Evolutionary conservation across 2,888 invertebrate species (phyloP).

Genomic region (Drosophila algonquin): DNA sequence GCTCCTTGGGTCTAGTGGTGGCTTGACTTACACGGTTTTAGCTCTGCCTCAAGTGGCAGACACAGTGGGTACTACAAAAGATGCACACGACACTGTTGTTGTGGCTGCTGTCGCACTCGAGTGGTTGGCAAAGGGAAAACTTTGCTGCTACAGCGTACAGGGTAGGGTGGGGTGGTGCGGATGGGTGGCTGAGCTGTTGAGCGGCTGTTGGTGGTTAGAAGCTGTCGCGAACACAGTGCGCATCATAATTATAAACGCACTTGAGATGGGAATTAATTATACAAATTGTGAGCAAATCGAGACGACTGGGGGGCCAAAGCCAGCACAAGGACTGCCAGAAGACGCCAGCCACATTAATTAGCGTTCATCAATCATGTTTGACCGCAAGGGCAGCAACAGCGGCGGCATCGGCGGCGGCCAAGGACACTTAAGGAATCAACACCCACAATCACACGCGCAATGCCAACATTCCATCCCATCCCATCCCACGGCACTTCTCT

Average conservation of each 20-base stretch:
- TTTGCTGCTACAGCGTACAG: not conserved
- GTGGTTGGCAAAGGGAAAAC: not conserved
- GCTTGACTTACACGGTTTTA: not conserved
- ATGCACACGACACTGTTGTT: not conserved
- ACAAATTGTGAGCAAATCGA: slow-evolving; percentile 52
- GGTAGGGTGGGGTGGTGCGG: not conserved
- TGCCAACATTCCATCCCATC: slow-evolving; percentile 2
- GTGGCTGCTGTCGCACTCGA: not conserved
- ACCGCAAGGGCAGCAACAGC: slow-evolving; percentile 49
- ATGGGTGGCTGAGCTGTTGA: not conserved
- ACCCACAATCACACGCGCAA: slow-evolving; percentile 22
- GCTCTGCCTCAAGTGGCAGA: not conserved
- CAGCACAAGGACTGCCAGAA: not conserved
- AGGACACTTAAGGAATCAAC: slow-evolving; percentile 46
- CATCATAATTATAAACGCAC: slow-evolving; percentile 67
- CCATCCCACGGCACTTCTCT: not conserved
- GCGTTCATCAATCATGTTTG: slow-evolving; percentile 77
- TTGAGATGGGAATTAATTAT: slow-evolving; percentile 70
- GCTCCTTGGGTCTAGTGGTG: not conserved
- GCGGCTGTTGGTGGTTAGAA: not conserved
- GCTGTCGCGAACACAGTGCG: slow-evolving; percentile 23
- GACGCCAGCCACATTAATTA: slow-evolving; percentile 68
- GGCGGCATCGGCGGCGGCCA: slow-evolving; percentile 2
- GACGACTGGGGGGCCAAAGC: not conserved
- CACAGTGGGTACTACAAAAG: not conserved